phyloP scores from a whole-genome alignment of 1,140 invertebrate species.

The Lordiphosa mommai region DNA sequence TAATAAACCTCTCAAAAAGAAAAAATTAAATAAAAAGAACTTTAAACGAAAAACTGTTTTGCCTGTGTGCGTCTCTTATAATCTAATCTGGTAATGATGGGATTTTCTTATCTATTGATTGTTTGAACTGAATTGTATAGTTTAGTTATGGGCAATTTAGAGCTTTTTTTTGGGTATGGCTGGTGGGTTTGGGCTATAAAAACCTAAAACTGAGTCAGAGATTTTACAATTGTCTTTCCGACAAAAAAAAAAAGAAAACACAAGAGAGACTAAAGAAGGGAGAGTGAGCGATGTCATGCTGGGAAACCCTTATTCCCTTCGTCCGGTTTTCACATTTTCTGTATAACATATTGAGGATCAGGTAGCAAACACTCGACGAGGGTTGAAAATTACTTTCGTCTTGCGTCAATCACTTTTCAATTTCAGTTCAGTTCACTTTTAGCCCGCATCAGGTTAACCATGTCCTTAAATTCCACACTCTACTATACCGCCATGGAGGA shows the following conservation, averaged over 20 bases:
- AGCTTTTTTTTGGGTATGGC: background rate
- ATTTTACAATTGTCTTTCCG: no score
- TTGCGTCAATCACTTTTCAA: constrained; percentile 43
- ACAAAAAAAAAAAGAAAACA: no score
- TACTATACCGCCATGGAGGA: constrained; percentile 53
- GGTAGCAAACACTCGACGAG: background rate
- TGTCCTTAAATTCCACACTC: constrained; percentile 48
- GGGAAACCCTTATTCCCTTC: background rate
- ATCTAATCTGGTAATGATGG: constrained; percentile 45
- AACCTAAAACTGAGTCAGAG: no score
- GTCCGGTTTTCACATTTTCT: background rate
- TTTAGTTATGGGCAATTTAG: constrained; percentile 33
- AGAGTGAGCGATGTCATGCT: background rate
- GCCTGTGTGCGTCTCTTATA: constrained; percentile 1
- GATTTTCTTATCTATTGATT: constrained; percentile 53
- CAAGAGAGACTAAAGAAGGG: background rate
- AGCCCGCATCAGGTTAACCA: constrained; percentile 52
- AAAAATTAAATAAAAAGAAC: constrained; percentile 9
- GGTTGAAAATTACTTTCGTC: constrained; percentile 5
- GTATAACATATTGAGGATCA: background rate
- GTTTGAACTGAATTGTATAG: constrained; percentile 22
- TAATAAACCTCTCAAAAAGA: constrained; percentile 10
- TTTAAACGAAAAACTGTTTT: constrained; percentile 5
- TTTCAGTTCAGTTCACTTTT: constrained; percentile 32
- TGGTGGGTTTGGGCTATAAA: background rate